These are phyloP conservation scores for Alca torda DNA, from an alignment of 2,797 vertebrate species.

Conservation along the genomic window DNA sequence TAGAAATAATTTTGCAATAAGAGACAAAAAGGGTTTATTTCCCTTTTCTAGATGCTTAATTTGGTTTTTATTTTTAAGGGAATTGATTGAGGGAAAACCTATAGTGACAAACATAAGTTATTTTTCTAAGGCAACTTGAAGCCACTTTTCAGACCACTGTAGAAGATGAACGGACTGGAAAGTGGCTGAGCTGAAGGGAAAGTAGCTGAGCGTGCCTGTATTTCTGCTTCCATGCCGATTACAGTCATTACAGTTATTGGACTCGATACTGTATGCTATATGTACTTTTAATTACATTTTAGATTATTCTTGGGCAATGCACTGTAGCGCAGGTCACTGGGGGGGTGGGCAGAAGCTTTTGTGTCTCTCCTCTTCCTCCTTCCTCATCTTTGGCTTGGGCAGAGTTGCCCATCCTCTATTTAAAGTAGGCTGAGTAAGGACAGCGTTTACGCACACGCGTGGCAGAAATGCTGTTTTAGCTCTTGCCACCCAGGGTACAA, in stretches of 20 bases:
- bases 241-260: neutral
- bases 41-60: neutral
- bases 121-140: neutral
- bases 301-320: neutral
- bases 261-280: neutral
- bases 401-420: neutral
- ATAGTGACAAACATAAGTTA: neutral
- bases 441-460: accelerated
- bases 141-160: neutral
- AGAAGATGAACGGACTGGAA: neutral
- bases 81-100: neutral
- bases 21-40: neutral
- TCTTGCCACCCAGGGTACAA: neutral
- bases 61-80: neutral
- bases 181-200: neutral
- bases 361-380: neutral
- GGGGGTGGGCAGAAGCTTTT: neutral
- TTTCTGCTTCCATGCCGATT: neutral
- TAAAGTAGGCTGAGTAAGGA: neutral
- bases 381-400: neutral
- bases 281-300: neutral
- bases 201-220: neutral
- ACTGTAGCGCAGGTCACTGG: accelerated
- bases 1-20: neutral
- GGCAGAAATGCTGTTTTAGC: neutral